Evolutionary conservation across 64 coral and sea anemone genomes (phyloP).

Genomic region (Montipora cactus): DNA sequence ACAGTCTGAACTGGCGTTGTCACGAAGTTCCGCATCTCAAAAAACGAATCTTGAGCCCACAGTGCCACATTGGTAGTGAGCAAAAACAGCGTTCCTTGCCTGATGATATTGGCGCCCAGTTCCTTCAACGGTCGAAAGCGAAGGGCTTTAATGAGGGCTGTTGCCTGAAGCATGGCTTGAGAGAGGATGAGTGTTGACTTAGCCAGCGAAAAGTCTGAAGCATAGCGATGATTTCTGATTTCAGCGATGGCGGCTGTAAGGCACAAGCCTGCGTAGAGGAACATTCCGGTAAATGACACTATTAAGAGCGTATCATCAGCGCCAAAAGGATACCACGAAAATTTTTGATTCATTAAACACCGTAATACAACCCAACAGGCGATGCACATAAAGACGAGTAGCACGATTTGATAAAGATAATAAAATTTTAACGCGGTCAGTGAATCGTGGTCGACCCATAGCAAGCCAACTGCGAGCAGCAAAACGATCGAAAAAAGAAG

Average conservation of each 20-base stretch:
- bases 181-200: conserved; percentile 82
- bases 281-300: conserved; percentile 84
- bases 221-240: conserved; percentile 73
- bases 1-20: conserved; percentile 90
- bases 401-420: conserved; percentile 90
- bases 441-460: conserved; percentile 86
- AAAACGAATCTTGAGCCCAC: conserved; percentile 97
- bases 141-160: conserved; percentile 92
- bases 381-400: conserved; percentile 82
- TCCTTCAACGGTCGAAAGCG: conserved; percentile 89
- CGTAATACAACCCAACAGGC: conserved; percentile 91
- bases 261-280: conserved; percentile 90
- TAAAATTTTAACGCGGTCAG: conserved; percentile 90
- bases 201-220: conserved; percentile 86
- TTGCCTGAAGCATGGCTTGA: conserved; percentile 91
- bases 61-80: conserved; percentile 92
- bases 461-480: conserved; percentile 79
- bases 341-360: conserved; percentile 93
- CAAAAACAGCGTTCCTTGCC: conserved; percentile 92
- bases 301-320: conserved; percentile 91
- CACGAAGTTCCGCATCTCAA: conserved; percentile 85
- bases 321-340: conserved; percentile 87
- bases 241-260: conserved; percentile 94
- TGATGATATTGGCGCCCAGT: conserved; percentile 90
- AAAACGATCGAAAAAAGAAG: conserved; percentile 87